Evolutionary conservation across 1,140 invertebrate genomes (phyloP), one percentile per base, ranked within the genome.

Genomic region (Gryon sp.): DNA sequence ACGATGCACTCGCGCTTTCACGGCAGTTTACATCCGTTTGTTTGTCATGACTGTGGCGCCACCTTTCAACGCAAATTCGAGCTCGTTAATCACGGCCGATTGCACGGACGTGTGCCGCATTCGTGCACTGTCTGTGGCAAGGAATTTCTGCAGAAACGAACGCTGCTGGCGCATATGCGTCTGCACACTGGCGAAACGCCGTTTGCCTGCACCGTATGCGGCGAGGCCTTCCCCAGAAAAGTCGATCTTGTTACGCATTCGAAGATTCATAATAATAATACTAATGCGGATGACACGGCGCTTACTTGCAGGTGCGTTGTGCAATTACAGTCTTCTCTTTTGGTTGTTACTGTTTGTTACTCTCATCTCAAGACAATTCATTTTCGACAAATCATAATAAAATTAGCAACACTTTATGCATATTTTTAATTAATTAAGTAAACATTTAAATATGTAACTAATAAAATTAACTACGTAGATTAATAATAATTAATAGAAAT

Each of bases 21-120:
- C 85, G 94, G 94, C 9, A 95, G 94, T 12, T 88, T 94, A 48
- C 93, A 93, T 85, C 94, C 94, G 50, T 95, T 94, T 83, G 93
- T 94, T 34, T 95, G 94, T 80, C 89, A 90, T n/a, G 93, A 95
- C 80, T 95, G 94, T 82, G 94, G 94, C n/a, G 93, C 92, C 45
- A 93, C 93, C 32, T 95, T 95, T 87, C 92, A 94, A 50, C 90
- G 94, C 38, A 95, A 95, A 89, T 95, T 95, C 86, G 94, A 95
- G 85, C 87, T 95, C 59, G 94, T 95, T 16, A 95, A 95, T 86
- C 94, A 95, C 85, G 93, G 93, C 20, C 90, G 94, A 7, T 90
- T 95, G 32, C 94, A 95, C 84, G 94, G 94, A 8, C 90, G 93
- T 41, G 91, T 94, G 50, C 94, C 94, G n/a, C 93, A 95, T 82